Evolutionary conservation across 2,113 vertebrate genomes (phyloP).

Genomic region (Dromas ardeola): DNA sequence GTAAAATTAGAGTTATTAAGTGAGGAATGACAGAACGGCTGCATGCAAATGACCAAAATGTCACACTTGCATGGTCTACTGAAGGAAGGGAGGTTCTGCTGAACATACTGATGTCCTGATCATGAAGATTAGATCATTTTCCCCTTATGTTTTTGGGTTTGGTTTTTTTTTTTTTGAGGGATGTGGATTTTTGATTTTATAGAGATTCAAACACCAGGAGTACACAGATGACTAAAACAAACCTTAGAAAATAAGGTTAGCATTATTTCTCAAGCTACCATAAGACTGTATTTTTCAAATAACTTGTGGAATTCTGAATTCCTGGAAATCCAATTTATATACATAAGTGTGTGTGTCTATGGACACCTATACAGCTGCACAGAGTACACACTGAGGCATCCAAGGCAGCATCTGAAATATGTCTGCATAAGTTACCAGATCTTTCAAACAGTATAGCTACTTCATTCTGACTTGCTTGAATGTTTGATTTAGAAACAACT

Average conservation of each 20-base stretch:
- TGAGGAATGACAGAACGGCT: background rate
- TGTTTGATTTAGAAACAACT: slow-evolving; percentile 49
- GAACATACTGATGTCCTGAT: background rate
- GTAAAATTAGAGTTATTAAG: background rate
- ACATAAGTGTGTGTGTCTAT: background rate
- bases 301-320: background rate
- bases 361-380: background rate
- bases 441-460: background rate
- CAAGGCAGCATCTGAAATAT: background rate
- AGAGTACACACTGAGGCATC: background rate
- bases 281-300: background rate
- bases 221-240: background rate
- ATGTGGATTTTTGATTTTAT: background rate
- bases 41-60: background rate
- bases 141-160: background rate
- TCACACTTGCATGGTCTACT: background rate
- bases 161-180: background rate
- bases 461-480: slow-evolving; percentile 7
- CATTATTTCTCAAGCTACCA: background rate
- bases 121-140: background rate
- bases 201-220: background rate
- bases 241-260: background rate
- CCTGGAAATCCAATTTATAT: background rate
- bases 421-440: background rate
- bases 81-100: background rate